A percentile compares a stretch with the other conserved stretches of the same genome.
Conservation (phyloP, 2,797 vertebrate species). For the Emys orbicularis region DNA sequence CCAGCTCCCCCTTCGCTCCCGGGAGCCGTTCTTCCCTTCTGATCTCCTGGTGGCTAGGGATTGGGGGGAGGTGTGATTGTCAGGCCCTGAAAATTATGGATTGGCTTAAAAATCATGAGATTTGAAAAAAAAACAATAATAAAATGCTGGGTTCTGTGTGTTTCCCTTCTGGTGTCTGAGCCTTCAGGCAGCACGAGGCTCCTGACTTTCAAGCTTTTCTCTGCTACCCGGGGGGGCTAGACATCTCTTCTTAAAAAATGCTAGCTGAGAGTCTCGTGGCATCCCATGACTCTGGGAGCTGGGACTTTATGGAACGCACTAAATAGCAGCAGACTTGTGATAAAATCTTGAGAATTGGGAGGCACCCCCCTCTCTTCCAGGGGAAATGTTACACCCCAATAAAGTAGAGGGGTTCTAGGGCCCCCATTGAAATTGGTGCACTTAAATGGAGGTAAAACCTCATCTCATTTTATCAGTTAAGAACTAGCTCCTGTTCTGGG, state of each 20-base stretch:
- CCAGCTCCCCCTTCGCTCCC: slow-evolving; percentile 26
- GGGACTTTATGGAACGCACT: neutral
- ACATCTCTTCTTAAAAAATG: too few species aligned
- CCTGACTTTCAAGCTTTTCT: neutral
- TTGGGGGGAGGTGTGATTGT: slow-evolving; percentile 16
- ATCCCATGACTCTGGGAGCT: neutral
- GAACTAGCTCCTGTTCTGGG: neutral
- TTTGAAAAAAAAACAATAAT: slow-evolving; percentile 58
- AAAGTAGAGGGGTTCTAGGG: neutral
- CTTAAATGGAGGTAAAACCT: neutral
- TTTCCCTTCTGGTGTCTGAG: slow-evolving; percentile 27
- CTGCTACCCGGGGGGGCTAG: slow-evolving; percentile 38
- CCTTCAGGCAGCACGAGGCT: neutral
- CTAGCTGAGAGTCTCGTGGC: neutral
- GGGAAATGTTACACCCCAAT: too few species aligned
- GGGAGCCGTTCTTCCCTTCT: neutral
- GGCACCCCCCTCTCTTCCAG: neutral
- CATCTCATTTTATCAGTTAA: neutral
- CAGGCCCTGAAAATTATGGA: neutral
- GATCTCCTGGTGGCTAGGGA: slow-evolving; percentile 46
- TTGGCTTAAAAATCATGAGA: neutral
- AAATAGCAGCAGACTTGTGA: neutral
- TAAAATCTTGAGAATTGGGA: too few species aligned
- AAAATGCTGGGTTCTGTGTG: slow-evolving; percentile 67
- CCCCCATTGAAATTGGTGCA: neutral